Percentiles rank a stretch among this genome's conserved stretches.
Conservation (phyloP, 1,140 invertebrate species). For the Sinonovacula constricta region DNA sequence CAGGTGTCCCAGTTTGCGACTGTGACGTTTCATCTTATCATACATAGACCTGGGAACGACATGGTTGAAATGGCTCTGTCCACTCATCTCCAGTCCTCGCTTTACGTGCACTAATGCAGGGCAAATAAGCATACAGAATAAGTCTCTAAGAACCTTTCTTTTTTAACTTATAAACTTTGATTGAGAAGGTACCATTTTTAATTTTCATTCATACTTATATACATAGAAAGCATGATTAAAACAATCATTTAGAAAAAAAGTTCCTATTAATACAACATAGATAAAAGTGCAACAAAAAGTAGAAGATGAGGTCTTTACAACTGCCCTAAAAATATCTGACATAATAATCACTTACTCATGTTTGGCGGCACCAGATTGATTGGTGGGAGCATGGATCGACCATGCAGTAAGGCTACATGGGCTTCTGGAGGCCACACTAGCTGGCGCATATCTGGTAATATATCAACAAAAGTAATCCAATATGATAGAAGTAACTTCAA, state of each 20-base stretch:
- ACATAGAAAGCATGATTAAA: too few relatives aligned
- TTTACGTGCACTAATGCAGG: conserved; percentile 86
- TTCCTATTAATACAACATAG: too few relatives aligned
- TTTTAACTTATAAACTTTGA: too few relatives aligned
- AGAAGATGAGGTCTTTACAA: too few relatives aligned
- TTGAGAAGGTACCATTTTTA: too few relatives aligned
- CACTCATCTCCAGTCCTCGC: conserved; percentile 85
- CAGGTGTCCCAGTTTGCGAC: conserved; percentile 93
- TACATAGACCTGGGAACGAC: conserved; percentile 87
- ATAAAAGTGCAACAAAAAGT: too few relatives aligned
- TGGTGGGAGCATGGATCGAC: conserved; percentile 59
- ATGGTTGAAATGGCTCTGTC: conserved; percentile 80
- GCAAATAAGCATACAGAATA: too few relatives aligned
- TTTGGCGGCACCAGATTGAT: conserved; percentile 58
- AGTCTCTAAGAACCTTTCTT: too few relatives aligned
- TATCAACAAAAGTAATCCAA: too few relatives aligned
- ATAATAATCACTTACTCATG: conserved; percentile 51
- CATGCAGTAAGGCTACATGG: conserved; percentile 62
- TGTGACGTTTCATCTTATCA: conserved; percentile 86
- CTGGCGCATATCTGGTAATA: conserved; percentile 59
- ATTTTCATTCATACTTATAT: too few relatives aligned
- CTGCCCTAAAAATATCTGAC: not conserved
- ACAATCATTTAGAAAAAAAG: too few relatives aligned
- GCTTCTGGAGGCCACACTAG: conserved; percentile 63
- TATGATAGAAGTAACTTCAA: too few relatives aligned